Percentiles rank a stretch among this genome's conserved stretches.
These are phyloP conservation scores for Pelmatolapia mariae DNA, from an alignment of 2,113 vertebrate species.

Conservation along the genomic window DNA sequence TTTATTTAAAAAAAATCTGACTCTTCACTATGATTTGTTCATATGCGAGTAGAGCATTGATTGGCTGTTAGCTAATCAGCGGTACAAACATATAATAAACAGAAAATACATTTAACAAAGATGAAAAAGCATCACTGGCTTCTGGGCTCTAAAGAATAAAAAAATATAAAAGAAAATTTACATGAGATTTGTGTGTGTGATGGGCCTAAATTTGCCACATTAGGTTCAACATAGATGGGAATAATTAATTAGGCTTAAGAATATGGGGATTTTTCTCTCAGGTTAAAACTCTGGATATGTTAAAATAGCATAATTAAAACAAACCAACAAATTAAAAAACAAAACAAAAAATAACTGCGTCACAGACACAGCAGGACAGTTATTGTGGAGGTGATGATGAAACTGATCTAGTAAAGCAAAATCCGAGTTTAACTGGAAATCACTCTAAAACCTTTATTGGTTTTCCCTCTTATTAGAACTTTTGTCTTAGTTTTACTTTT, in stretches of 20 bases:
- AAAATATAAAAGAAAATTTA: background rate
- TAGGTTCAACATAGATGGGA: background rate
- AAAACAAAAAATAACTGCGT: background rate
- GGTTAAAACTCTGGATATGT: background rate
- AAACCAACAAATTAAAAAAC: background rate
- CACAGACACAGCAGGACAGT: background rate
- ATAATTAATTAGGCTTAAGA: background rate
- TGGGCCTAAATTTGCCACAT: background rate
- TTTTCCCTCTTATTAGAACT: background rate
- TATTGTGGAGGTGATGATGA: background rate
- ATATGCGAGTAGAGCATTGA: background rate
- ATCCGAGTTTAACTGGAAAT: background rate
- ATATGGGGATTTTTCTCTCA: background rate
- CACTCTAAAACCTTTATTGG: background rate
- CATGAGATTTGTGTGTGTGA: background rate
- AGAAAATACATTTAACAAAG: background rate
- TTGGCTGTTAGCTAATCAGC: background rate
- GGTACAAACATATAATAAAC: background rate
- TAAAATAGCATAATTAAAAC: background rate
- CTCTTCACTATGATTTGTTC: background rate
- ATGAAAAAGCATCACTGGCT: background rate
- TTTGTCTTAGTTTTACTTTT: background rate
- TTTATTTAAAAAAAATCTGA: rapidly evolving
- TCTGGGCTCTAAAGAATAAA: background rate
- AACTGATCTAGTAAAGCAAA: background rate